Percentiles rank a stretch among this genome's conserved stretches.
These are phyloP conservation scores for Galendromus occidentalis DNA, from an alignment of 1,140 invertebrate species.

Conservation along the genomic window DNA sequence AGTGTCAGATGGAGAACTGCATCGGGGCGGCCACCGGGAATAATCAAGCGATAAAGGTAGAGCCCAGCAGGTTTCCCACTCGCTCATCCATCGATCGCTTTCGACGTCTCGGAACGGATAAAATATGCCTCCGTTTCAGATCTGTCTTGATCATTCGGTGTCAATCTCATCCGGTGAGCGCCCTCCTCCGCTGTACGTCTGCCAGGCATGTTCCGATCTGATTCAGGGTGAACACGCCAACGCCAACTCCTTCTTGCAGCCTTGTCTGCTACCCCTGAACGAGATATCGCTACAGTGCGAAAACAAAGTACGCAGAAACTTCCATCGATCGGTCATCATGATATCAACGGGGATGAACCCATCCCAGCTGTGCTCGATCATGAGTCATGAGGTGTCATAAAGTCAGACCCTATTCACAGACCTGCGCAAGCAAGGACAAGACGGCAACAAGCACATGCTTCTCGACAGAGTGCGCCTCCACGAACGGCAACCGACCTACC, in stretches of 20 bases:
- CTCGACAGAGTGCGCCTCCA: constrained; percentile 82
- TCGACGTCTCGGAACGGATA: too few species aligned
- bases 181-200: constrained; percentile 82
- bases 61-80: constrained; percentile 27
- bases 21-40: constrained; percentile 14
- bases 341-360: background rate
- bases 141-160: constrained; percentile 35
- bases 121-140: constrained; percentile 20
- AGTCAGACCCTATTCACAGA: constrained; percentile 35
- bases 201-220: constrained; percentile 85
- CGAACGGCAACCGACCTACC: constrained; percentile 85
- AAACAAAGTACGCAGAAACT: constrained; percentile 52
- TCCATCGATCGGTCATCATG: background rate
- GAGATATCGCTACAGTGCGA: constrained; percentile 85
- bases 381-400: background rate
- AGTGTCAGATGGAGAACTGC: constrained; percentile 25
- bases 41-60: constrained; percentile 27
- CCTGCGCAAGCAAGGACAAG: constrained; percentile 74
- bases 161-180: constrained; percentile 45
- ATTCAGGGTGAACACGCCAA: constrained; percentile 47
- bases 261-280: constrained; percentile 74
- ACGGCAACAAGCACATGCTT: constrained; percentile 91
- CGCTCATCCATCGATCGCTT: too few species aligned
- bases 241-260: constrained; percentile 53
- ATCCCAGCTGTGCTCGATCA: too few species aligned